Evolutionary conservation across 2,797 vertebrate species (phyloP).

Genomic region (Mormyrus proboscirostris): DNA sequence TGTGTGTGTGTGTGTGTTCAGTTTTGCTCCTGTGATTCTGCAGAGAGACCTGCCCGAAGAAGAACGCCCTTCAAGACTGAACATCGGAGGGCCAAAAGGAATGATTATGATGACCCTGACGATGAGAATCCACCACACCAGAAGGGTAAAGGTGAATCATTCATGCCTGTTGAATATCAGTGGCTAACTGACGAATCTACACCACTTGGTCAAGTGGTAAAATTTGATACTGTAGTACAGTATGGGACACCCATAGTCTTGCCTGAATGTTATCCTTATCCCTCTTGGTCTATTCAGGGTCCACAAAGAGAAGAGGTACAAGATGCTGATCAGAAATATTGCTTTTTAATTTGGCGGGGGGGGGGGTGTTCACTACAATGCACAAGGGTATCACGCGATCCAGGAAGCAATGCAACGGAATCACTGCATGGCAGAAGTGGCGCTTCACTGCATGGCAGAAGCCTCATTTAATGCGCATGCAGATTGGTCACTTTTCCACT

Average conservation of each 20-base stretch:
- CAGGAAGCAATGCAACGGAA: background rate
- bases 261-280: background rate
- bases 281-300: slow-evolving; percentile 34
- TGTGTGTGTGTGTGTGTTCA: background rate
- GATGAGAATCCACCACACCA: slow-evolving; percentile 28
- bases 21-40: background rate
- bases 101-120: slow-evolving; percentile 34
- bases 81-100: slow-evolving; percentile 39
- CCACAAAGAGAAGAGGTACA: slow-evolving; percentile 44
- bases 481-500: background rate
- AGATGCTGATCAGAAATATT: slow-evolving; percentile 38
- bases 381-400: background rate
- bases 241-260: background rate
- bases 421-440: background rate
- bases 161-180: background rate
- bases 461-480: background rate
- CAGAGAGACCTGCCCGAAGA: slow-evolving; percentile 25
- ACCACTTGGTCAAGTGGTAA: background rate
- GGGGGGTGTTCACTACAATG: background rate
- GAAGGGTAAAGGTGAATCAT: slow-evolving; percentile 43
- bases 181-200: background rate
- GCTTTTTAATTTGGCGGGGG: background rate
- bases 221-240: background rate
- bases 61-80: slow-evolving; percentile 37
- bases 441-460: background rate